phyloP scores from a whole-genome alignment of 1,140 invertebrate genomes.

The Drosophila albomicans region DNA sequence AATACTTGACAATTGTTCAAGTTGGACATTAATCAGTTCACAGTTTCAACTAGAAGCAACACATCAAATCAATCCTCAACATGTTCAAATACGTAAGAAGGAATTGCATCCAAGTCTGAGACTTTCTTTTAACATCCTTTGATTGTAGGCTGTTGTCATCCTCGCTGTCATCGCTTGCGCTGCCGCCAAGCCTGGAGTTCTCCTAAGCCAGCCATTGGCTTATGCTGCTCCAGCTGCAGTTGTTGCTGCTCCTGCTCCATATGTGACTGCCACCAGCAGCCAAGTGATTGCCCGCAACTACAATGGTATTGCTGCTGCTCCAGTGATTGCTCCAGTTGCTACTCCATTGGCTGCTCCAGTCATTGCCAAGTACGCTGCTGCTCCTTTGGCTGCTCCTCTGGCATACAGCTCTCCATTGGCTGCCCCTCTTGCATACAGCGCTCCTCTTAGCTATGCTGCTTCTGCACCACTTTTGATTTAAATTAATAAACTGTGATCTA shows the following conservation, averaged over 20 bases:
- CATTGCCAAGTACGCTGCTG: slow-evolving; percentile 44
- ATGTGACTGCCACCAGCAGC: slow-evolving; percentile 84
- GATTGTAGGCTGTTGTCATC: slow-evolving; percentile 64
- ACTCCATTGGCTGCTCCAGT: slow-evolving; percentile 39
- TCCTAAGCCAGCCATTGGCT: slow-evolving; percentile 53
- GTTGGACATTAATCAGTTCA: not conserved
- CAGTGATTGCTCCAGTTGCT: slow-evolving; percentile 54
- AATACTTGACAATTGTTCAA: not conserved
- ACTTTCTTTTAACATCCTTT: not conserved
- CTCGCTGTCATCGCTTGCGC: slow-evolving; percentile 73
- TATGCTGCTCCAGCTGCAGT: slow-evolving; percentile 65
- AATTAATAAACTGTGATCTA: slow-evolving; percentile 19
- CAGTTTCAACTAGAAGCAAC: not conserved
- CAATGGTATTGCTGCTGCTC: slow-evolving; percentile 79
- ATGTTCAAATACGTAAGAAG: slow-evolving; percentile 69
- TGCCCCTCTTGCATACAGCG: slow-evolving; percentile 27
- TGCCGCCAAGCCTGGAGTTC: slow-evolving; percentile 72
- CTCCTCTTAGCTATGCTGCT: slow-evolving; percentile 27
- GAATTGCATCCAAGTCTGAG: not conserved
- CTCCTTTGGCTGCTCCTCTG: slow-evolving; percentile 37
- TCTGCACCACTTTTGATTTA: slow-evolving; percentile 17
- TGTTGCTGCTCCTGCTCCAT: slow-evolving; percentile 68
- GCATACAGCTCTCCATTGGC: no score
- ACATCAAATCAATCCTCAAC: slow-evolving; percentile 24
- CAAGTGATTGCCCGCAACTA: slow-evolving; percentile 85